A percentile compares a stretch with the other conserved stretches of the same genome.
Conservation (phyloP, 1,140 invertebrate genomes). For the Zelostemma sp. region DNA sequence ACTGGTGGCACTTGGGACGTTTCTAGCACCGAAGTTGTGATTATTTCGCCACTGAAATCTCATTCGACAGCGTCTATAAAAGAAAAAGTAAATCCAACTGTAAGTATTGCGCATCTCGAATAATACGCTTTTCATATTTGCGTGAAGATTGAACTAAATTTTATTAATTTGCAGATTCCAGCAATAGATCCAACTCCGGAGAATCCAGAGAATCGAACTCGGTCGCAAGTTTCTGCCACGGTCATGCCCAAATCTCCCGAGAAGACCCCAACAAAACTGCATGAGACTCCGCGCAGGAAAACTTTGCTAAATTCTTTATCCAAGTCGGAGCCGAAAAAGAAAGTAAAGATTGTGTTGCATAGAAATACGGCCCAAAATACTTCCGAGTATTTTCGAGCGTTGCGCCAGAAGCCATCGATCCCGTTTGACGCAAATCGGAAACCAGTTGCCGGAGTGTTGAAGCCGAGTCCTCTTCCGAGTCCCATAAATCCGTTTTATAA, state of each 20-base stretch:
- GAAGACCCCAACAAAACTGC: background rate
- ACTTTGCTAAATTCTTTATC: conserved; percentile 11
- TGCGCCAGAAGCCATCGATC: conserved; percentile 78
- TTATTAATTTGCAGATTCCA: background rate
- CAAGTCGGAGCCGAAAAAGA: conserved; percentile 57
- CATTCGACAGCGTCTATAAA: background rate
- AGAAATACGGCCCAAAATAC: conserved; percentile 77
- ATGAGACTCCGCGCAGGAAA: conserved; percentile 6
- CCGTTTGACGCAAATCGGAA: conserved; percentile 79
- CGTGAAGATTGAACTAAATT: no score
- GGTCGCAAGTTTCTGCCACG: no score
- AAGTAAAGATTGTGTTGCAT: conserved; percentile 77
- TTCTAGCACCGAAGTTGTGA: conserved; percentile 3
- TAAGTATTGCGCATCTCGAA: no score
- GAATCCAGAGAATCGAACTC: background rate
- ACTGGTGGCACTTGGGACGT: conserved; percentile 34
- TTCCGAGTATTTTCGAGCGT: conserved; percentile 78
- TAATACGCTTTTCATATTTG: no score
- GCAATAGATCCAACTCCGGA: background rate
- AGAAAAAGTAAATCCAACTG: no score
- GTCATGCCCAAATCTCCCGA: background rate
- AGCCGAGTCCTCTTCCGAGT: conserved; percentile 76
- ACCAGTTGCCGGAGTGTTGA: conserved; percentile 78
- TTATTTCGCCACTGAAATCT: conserved; percentile 2
- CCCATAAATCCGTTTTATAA: conserved; percentile 83